Percentiles rank a stretch among this genome's conserved stretches.
phyloP scores from a whole-genome alignment of 2,888 invertebrate species.

The Aphidoletes aphidimyza region DNA sequence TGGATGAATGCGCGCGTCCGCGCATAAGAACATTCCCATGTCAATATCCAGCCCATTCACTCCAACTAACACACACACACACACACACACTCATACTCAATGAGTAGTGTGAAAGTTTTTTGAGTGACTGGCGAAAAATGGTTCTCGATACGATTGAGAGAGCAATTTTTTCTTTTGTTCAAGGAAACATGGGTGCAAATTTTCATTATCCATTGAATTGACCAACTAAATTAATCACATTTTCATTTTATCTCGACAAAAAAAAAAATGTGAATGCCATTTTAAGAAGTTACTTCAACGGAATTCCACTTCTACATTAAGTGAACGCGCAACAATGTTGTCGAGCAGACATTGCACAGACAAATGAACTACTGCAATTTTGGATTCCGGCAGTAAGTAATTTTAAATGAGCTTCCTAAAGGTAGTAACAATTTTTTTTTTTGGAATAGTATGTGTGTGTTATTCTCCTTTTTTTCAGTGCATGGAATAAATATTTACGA shows the following conservation, averaged over 20 bases:
- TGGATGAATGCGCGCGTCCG: no score
- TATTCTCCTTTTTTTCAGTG: neutral
- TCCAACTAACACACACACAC: no score
- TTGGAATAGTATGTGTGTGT: neutral
- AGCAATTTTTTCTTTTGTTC: neutral
- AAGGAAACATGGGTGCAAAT: neutral
- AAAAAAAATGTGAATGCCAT: neutral
- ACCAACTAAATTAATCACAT: slow-evolving; percentile 33
- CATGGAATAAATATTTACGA: neutral
- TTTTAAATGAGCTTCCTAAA: neutral
- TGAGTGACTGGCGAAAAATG: slow-evolving; percentile 38
- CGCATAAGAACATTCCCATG: no score
- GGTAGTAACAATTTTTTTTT: neutral
- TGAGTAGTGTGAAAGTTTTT: slow-evolving; percentile 4
- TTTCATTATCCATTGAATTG: neutral
- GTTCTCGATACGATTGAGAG: slow-evolving; percentile 5
- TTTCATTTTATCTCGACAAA: neutral
- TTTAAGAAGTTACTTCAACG: neutral
- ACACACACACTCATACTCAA: neutral
- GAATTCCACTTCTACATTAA: slow-evolving; percentile 6
- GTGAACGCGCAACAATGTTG: neutral
- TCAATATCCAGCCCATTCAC: no score
- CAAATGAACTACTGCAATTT: slow-evolving; percentile 8
- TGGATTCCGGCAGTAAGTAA: neutral
- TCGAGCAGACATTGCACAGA: neutral